Evolutionary conservation across 2,888 invertebrate genomes (phyloP).

Genomic region (Drosophila vallismaia): DNA sequence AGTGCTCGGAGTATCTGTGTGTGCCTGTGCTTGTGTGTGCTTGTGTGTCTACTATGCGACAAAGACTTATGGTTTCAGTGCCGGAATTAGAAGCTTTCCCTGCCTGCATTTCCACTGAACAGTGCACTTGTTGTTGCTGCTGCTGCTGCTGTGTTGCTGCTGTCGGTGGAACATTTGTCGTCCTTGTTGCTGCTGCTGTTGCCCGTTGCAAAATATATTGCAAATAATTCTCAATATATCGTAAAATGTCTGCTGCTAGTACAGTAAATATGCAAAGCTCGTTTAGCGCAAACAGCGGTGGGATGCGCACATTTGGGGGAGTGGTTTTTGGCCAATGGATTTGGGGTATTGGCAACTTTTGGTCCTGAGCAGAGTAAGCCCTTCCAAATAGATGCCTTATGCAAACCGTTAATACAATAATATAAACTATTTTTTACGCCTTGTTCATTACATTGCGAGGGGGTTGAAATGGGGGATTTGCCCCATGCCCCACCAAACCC

Average conservation of each 20-base stretch:
- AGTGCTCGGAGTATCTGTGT: constrained; percentile 21
- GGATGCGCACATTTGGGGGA: constrained; percentile 7
- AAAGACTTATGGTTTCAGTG: constrained; percentile 80
- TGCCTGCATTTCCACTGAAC: constrained; percentile 72
- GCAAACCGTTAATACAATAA: background rate
- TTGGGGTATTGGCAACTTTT: constrained; percentile 26
- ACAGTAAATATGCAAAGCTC: constrained; percentile 80
- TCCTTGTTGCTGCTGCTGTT: constrained; percentile 74
- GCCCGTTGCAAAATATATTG: constrained; percentile 75
- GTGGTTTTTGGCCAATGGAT: constrained; percentile 48
- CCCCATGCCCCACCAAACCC: background rate
- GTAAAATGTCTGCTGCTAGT: constrained; percentile 78
- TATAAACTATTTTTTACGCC: background rate
- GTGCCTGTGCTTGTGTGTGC: constrained; percentile 31
- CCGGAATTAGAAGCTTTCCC: constrained; percentile 77
- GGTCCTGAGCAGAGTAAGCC: constrained; percentile 12
- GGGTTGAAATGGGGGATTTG: background rate
- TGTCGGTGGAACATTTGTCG: constrained; percentile 76
- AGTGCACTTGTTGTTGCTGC: constrained; percentile 57
- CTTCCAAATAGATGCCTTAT: background rate
- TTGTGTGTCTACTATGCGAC: constrained; percentile 69
- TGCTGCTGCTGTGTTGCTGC: constrained; percentile 50
- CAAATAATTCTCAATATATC: constrained; percentile 81
- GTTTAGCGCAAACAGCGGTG: constrained; percentile 69
- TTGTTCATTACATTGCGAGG: background rate